Conservation (phyloP, 2,113 vertebrate genomes). For the Actinemys pallida region DNA sequence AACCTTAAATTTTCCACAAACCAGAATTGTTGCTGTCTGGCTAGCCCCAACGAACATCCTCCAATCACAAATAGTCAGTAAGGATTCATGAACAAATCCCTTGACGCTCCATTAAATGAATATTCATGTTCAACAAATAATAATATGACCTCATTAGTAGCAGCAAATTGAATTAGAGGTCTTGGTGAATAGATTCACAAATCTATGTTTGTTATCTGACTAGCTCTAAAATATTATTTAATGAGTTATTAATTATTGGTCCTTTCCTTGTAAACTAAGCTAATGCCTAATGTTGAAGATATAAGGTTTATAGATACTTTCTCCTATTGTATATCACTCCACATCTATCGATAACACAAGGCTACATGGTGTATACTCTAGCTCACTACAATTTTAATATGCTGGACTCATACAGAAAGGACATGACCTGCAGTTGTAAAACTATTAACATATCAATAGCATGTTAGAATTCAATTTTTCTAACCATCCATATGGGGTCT, state of each 20-base stretch:
- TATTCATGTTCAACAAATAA: not conserved
- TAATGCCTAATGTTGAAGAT: not conserved
- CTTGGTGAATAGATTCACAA: not conserved
- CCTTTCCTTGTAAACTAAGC: not conserved
- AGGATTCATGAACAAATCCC: not conserved
- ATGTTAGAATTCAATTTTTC: not conserved
- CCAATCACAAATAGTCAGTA: not conserved
- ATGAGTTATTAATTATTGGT: fast-evolving
- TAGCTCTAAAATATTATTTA: not conserved
- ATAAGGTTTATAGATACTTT: not conserved
- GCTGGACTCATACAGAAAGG: not conserved
- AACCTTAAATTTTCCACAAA: not conserved
- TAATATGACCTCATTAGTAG: not conserved
- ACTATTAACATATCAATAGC: too few relatives aligned
- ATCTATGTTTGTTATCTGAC: not conserved
- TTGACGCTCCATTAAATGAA: not conserved
- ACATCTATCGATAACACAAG: not conserved
- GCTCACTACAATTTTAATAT: not conserved
- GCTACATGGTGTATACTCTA: not conserved
- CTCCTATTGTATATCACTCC: not conserved
- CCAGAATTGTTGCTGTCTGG: not conserved
- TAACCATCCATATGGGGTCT: not conserved
- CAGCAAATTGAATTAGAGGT: not conserved
- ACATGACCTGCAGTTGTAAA: not conserved
- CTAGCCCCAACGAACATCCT: not conserved